A percentile compares a stretch with the other conserved stretches of the same genome.
These are phyloP conservation scores for Eupeodes luniger DNA, from an alignment of 2,888 invertebrate genomes.

Conservation along the genomic window DNA sequence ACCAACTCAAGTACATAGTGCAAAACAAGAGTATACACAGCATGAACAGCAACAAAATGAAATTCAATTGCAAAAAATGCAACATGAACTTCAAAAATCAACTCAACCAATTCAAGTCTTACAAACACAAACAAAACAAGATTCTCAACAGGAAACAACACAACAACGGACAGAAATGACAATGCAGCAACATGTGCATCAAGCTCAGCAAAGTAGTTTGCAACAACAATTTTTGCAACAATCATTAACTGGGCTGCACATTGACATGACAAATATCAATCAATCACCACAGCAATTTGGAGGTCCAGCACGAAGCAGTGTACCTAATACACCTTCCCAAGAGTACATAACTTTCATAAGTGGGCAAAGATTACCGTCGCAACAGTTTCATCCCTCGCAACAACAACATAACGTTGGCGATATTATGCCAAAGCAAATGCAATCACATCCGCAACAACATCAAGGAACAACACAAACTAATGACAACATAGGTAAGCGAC, in stretches of 20 bases:
- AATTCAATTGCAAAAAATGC: not conserved
- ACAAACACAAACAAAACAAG: constrained; percentile 30
- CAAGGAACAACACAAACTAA: constrained; percentile 65
- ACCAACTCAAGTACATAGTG: constrained; percentile 10
- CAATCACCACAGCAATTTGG: constrained; percentile 53
- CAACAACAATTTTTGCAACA: constrained; percentile 69
- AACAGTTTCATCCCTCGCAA: constrained; percentile 77
- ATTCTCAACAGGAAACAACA: constrained; percentile 32
- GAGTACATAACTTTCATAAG: constrained; percentile 65
- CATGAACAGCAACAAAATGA: constrained; percentile 25
- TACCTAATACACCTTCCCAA: constrained; percentile 74
- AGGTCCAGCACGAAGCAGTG: constrained; percentile 35
- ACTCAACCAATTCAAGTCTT: constrained; percentile 41
- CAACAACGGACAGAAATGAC: not conserved
- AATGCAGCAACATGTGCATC: constrained; percentile 20
- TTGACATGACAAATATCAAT: constrained; percentile 54
- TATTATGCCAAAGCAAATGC: constrained; percentile 3
- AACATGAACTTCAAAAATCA: constrained; percentile 54
- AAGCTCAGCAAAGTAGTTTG: constrained; percentile 41
- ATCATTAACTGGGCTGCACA: constrained; percentile 75
- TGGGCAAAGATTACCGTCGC: constrained; percentile 57
- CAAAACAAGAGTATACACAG: constrained; percentile 58
- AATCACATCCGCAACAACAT: constrained; percentile 24
- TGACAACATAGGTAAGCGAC: constrained; percentile 47
- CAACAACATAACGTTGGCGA: constrained; percentile 31